Percentiles rank a stretch among this genome's conserved stretches.
These are phyloP conservation scores for Bos javanicus DNA, from an alignment of 2,113 vertebrate genomes.

Conservation along the genomic window DNA sequence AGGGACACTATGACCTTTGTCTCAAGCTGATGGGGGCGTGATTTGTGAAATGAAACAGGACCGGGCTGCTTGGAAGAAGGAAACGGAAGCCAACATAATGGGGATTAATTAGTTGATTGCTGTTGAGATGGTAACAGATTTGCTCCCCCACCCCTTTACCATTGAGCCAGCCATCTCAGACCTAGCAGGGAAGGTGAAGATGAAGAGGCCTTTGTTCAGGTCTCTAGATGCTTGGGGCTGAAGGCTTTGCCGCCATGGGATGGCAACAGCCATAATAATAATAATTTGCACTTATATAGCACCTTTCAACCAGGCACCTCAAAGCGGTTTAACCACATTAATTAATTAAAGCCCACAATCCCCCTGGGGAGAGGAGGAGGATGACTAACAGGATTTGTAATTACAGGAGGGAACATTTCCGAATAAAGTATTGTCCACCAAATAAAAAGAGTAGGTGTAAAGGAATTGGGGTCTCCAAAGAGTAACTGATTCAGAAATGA, in stretches of 20 bases:
- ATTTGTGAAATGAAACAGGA: slow-evolving; percentile 80
- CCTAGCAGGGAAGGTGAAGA: slow-evolving; percentile 72
- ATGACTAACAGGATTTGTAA: slow-evolving; percentile 78
- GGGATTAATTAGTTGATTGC: slow-evolving; percentile 80
- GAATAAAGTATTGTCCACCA: slow-evolving; percentile 72
- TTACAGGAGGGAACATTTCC: slow-evolving; percentile 70
- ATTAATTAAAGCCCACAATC: slow-evolving; percentile 75
- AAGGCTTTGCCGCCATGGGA: slow-evolving; percentile 61
- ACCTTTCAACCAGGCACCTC: slow-evolving; percentile 70
- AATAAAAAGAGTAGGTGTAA: slow-evolving; percentile 67
- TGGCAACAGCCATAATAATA: slow-evolving; percentile 61
- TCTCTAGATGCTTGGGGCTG: slow-evolving; percentile 65
- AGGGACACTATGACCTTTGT: slow-evolving; percentile 81
- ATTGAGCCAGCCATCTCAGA: slow-evolving; percentile 70
- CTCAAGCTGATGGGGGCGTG: slow-evolving; percentile 73
- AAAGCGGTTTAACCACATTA: slow-evolving; percentile 66
- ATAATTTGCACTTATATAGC: slow-evolving; percentile 72
- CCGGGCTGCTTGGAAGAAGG: slow-evolving; percentile 75
- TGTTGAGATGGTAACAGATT: slow-evolving; percentile 80
- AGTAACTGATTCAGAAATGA: slow-evolving; percentile 61
- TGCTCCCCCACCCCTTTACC: slow-evolving; percentile 29
- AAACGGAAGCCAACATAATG: slow-evolving; percentile 79
- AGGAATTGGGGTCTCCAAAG: slow-evolving; percentile 60
- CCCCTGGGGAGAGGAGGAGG: slow-evolving; percentile 69
- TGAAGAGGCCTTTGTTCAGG: slow-evolving; percentile 77